phyloP scores from a whole-genome alignment of 2,888 invertebrate species.

The Bibio marci region DNA sequence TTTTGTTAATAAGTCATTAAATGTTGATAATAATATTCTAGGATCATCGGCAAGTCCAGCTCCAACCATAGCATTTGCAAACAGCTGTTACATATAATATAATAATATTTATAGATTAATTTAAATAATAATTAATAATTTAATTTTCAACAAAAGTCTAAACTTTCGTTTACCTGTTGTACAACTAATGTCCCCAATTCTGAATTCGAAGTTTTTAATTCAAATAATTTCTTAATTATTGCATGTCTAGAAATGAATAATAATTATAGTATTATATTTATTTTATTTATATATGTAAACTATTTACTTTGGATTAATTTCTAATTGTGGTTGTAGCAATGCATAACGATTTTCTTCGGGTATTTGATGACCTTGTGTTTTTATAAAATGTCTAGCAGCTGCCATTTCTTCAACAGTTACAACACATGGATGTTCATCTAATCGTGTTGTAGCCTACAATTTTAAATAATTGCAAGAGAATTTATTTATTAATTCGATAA shows the following conservation, averaged over 20 bases:
- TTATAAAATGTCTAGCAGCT: constrained; percentile 84
- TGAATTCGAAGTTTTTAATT: constrained; percentile 53
- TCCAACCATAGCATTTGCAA: constrained; percentile 86
- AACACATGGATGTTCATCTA: constrained; percentile 85
- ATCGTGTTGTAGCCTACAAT: constrained; percentile 45
- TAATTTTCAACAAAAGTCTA: neutral
- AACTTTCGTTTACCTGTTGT: constrained; percentile 55
- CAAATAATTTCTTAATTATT: constrained; percentile 73
- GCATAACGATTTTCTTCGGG: constrained; percentile 74
- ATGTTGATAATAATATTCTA: constrained; percentile 59
- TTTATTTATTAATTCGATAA: neutral
- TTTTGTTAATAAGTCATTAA: constrained; percentile 71
- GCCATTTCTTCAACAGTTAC: constrained; percentile 95
- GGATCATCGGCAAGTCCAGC: constrained; percentile 91
- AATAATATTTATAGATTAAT: too few relatives aligned
- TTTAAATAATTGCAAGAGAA: neutral
- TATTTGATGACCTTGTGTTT: constrained; percentile 67
- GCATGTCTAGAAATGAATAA: constrained; percentile 47
- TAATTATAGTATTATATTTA: neutral
- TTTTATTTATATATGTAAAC: neutral
- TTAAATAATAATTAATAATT: neutral
- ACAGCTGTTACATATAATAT: constrained; percentile 35
- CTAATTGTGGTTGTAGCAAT: constrained; percentile 76
- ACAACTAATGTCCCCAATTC: constrained; percentile 69
- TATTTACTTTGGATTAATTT: constrained; percentile 78